A percentile compares a stretch with the other conserved stretches of the same genome.
Conservation (phyloP, 2,888 invertebrate genomes). For the Sphecodes monilicornis region DNA sequence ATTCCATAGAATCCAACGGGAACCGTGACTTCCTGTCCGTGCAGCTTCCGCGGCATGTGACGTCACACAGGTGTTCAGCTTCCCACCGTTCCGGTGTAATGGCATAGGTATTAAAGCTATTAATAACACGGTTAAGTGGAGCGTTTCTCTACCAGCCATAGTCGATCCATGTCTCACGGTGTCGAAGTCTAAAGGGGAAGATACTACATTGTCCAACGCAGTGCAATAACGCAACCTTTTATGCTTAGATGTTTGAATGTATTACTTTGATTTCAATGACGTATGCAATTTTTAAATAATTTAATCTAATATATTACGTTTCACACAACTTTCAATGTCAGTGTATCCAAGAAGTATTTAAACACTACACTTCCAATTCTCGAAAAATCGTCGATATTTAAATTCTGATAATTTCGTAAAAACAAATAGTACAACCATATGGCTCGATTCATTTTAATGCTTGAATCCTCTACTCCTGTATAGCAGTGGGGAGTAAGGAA, state of each 20-base stretch:
- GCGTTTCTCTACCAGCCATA: slow-evolving; percentile 1
- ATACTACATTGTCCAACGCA: not conserved
- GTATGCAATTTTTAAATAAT: too few species aligned
- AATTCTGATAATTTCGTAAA: too few species aligned
- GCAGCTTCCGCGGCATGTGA: slow-evolving; percentile 27
- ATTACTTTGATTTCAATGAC: too few species aligned
- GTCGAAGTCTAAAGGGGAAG: slow-evolving; percentile 12
- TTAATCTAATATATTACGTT: too few species aligned
- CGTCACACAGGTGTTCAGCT: slow-evolving; percentile 52
- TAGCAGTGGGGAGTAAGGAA: too few species aligned
- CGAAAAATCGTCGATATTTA: too few species aligned
- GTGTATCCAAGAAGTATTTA: too few species aligned
- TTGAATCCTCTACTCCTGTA: too few species aligned
- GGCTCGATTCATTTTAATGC: too few species aligned
- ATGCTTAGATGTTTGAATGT: not conserved
- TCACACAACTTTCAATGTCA: too few species aligned
- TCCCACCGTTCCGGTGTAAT: slow-evolving; percentile 47
- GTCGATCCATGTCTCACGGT: slow-evolving; percentile 20
- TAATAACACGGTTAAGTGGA: slow-evolving; percentile 41
- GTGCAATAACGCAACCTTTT: not conserved
- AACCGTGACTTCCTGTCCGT: slow-evolving; percentile 32
- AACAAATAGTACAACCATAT: too few species aligned
- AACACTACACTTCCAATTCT: too few species aligned
- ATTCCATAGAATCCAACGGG: not conserved
- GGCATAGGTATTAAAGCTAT: slow-evolving; percentile 52